Conservation (phyloP, 2,113 vertebrate genomes). For the Trachemys scripta region DNA sequence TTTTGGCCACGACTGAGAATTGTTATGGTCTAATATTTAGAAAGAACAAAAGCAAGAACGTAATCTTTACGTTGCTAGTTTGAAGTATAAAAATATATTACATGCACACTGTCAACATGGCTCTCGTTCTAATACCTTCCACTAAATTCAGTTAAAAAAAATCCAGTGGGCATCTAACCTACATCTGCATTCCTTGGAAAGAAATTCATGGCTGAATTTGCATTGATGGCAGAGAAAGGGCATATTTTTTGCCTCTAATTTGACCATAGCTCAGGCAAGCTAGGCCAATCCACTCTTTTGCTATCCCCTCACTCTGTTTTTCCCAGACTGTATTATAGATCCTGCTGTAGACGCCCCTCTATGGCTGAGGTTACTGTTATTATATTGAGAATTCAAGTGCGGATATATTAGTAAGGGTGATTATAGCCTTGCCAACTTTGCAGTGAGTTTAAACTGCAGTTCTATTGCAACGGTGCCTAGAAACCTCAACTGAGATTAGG, state of each 20-base stretch:
- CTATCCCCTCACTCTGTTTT: accelerated
- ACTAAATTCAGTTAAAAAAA: neutral
- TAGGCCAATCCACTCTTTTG: neutral
- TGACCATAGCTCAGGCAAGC: accelerated
- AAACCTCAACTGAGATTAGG: neutral
- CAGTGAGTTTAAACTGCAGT: neutral
- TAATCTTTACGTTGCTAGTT: neutral
- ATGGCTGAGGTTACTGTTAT: accelerated
- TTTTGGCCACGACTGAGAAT: no score
- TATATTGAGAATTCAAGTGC: neutral
- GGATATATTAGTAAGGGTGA: accelerated
- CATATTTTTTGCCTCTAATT: neutral
- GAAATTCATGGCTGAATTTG: neutral
- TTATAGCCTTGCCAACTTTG: neutral
- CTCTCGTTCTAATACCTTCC: accelerated
- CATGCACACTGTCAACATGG: accelerated
- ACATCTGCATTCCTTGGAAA: neutral
- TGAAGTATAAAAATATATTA: neutral
- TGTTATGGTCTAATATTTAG: no score
- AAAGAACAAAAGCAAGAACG: accelerated
- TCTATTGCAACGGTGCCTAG: neutral
- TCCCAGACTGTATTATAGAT: accelerated
- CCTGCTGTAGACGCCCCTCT: neutral
- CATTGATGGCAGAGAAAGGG: accelerated
- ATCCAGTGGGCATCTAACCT: neutral